These are phyloP conservation scores for Torymus texanus DNA, from an alignment of 2,888 invertebrate species.

Conservation along the genomic window DNA sequence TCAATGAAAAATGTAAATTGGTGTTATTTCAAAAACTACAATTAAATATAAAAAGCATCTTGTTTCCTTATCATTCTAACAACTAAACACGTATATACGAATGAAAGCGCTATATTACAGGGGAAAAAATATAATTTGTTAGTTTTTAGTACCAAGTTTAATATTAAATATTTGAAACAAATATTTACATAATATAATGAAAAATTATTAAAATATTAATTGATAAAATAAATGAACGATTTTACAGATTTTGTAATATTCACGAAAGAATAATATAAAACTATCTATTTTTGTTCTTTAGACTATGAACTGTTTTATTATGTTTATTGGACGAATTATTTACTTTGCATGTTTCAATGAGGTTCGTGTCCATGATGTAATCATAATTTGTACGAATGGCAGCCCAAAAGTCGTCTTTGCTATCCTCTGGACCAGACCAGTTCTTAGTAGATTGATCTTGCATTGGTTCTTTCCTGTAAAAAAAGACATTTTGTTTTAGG, in stretches of 20 bases:
- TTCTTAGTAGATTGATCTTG: slow-evolving; percentile 79
- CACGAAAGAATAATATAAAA: no score
- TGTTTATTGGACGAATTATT: not conserved
- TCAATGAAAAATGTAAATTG: not conserved
- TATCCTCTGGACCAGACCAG: slow-evolving; percentile 77
- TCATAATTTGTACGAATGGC: slow-evolving; percentile 93
- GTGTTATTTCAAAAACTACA: not conserved
- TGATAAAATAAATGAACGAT: no score
- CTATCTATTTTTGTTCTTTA: no score
- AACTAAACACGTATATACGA: no score
- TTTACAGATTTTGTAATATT: no score
- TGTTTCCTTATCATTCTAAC: no score
- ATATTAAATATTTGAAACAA: no score
- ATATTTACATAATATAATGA: no score
- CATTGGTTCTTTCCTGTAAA: slow-evolving; percentile 80
- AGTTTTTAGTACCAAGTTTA: no score
- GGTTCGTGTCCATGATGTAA: slow-evolving; percentile 96
- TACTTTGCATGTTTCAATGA: slow-evolving; percentile 91
- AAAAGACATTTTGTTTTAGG: slow-evolving; percentile 2
- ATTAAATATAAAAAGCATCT: not conserved
- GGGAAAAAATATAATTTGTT: no score
- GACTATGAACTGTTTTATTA: not conserved
- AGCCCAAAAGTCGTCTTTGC: slow-evolving; percentile 94
- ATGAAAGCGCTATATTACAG: no score
- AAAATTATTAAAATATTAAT: no score